Base-by-base conservation (phyloP, 2,797 vertebrate species). In the Pseudopleuronectes americanus region DNA sequence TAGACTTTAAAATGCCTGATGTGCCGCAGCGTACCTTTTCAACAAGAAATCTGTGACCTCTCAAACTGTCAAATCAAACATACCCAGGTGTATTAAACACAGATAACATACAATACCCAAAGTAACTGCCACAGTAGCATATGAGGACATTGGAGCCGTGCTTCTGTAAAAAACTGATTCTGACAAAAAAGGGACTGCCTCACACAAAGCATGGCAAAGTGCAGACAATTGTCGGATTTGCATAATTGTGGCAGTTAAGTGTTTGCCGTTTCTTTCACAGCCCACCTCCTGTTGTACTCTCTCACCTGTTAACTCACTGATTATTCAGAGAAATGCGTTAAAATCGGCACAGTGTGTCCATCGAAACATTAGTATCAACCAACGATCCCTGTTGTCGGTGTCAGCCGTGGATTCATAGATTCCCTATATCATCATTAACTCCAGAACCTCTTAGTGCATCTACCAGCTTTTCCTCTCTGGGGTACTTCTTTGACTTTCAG, bases 311-410 rank as follows among this genome's bases (percentile, higher is more conserved):
- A 58, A 58, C 38, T 54, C 26, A 58, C 74, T 43, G 64, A 76
- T 83, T 62, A 19, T 57, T 33, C 16, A 17, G 36, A 57, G 58
- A 3, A 26, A 56, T 53, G 28, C 72, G 74, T 68, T 45, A 33
- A 81, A 43, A 70, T 76, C 54, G 36, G 52, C 36, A 1, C 73
- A 73, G 78, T 83, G 78, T 83, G 80, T 84, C 84, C 55, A 23
- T 74, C 74, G 74, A 79, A 76, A 85, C 41, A 26, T 74, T 79
- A 52, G 53, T 17, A 68, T 83, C 68, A 53, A 56, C 28, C 73
- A 47, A 19, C 1, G 19, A 60, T 74, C 64, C 67, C 68, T 33
- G 58, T 76, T 86, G 79, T 71, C 57, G 4, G 26, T 70, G 61
- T 76, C 74, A 71, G 70, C 54, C 58, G 31, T 17, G 55, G 68